Conservation (phyloP, 2,797 vertebrate species). For the Sebastes aleutianus region DNA sequence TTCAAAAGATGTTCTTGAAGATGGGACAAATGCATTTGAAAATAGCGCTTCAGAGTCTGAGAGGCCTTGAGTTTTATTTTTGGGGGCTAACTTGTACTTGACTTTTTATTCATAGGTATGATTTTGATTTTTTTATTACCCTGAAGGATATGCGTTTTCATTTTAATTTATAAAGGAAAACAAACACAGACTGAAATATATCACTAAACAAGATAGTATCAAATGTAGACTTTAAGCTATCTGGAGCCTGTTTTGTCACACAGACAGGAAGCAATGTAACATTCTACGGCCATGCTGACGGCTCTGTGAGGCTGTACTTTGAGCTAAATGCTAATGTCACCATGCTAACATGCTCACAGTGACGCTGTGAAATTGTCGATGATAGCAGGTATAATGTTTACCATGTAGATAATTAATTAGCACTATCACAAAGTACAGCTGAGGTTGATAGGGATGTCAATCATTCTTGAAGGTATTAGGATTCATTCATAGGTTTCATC, state of each 20-base stretch:
- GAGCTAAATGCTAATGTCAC: neutral
- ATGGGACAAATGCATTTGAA: conserved; percentile 32
- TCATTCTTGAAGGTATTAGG: neutral
- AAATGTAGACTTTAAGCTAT: neutral
- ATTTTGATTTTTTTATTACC: conserved; percentile 17
- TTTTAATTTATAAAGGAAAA: neutral
- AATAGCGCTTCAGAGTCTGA: conserved; percentile 15
- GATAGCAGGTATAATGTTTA: neutral
- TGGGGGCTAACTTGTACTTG: conserved; percentile 18
- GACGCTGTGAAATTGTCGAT: neutral
- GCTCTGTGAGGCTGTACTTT: neutral
- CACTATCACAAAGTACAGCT: neutral
- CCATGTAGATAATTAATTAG: neutral
- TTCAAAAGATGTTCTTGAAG: conserved; percentile 49
- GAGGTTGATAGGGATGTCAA: neutral
- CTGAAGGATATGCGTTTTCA: neutral
- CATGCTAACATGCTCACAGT: neutral
- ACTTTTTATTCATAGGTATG: conserved; percentile 25
- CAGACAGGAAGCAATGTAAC: neutral
- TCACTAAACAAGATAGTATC: neutral
- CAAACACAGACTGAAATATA: neutral
- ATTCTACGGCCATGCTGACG: neutral
- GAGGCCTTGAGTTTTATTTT: conserved; percentile 30
- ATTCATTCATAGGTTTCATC: neutral
- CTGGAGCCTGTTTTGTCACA: neutral